Evolutionary conservation across 1,140 invertebrate species (phyloP).

Genomic region (Brachionus paranguensis): DNA sequence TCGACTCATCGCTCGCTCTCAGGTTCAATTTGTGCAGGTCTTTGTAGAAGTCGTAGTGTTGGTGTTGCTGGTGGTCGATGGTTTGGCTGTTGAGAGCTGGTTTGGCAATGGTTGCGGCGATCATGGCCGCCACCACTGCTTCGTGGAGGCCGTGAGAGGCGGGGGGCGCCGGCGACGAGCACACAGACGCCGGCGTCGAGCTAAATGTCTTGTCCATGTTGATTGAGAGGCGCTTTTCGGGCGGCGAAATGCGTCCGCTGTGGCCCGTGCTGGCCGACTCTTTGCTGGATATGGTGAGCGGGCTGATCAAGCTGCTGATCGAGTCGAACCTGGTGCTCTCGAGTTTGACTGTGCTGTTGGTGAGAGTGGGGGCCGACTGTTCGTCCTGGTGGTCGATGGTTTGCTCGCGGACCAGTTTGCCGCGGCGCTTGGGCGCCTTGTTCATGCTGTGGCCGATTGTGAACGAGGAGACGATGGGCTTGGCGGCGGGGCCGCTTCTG

Average conservation of each 20-base stretch:
- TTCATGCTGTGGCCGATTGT: not conserved
- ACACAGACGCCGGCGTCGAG: not conserved
- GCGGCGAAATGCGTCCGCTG: slow-evolving; percentile 1
- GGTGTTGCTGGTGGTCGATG: not conserved
- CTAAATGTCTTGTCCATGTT: not conserved
- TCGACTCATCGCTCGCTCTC: not conserved
- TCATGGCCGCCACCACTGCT: not conserved
- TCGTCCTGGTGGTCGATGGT: slow-evolving; percentile 29
- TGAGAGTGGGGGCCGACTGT: not conserved
- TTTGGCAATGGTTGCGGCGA: not conserved
- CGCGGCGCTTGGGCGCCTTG: not conserved
- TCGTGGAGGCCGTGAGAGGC: not conserved
- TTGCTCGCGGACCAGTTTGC: slow-evolving; percentile 1
- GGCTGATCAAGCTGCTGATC: slow-evolving; percentile 25
- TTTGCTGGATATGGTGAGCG: not conserved
- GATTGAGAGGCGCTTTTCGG: not conserved
- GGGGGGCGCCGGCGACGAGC: not conserved
- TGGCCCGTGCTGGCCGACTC: not conserved
- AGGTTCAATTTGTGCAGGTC: slow-evolving; percentile 18
- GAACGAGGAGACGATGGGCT: not conserved
- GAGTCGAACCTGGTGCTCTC: slow-evolving; percentile 7
- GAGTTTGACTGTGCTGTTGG: not conserved
- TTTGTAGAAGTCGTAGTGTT: slow-evolving; percentile 14
- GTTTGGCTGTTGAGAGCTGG: not conserved
- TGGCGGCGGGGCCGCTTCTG: not conserved